These are phyloP conservation scores for Zaprionus taronus DNA, from an alignment of 1,140 invertebrate genomes.

Conservation along the genomic window DNA sequence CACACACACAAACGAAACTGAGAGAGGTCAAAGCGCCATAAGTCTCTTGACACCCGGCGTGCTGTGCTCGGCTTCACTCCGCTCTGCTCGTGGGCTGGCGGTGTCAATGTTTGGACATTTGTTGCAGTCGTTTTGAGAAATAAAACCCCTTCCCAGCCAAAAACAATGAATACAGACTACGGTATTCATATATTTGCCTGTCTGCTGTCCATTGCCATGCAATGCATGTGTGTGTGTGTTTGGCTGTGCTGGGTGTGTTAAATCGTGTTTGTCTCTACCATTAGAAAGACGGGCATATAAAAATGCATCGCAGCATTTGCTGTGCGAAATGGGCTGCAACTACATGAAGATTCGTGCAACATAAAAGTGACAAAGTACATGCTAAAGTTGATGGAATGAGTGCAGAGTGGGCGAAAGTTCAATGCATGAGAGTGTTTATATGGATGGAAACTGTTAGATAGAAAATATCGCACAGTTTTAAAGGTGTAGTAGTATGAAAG, in stretches of 20 bases:
- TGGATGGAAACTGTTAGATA: background rate
- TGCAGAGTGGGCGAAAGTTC: background rate
- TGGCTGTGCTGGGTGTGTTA: conserved; percentile 24
- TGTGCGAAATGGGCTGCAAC: conserved; percentile 1
- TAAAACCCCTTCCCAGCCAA: conserved; percentile 44
- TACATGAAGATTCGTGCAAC: background rate
- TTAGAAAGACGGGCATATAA: conserved; percentile 33
- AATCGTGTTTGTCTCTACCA: conserved; percentile 40
- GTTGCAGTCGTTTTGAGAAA: conserved; percentile 53
- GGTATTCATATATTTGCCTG: conserved; percentile 17
- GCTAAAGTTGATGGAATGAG: background rate
- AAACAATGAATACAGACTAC: conserved; percentile 39
- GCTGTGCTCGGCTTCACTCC: background rate
- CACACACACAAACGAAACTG: conserved; percentile 25
- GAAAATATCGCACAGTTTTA: too few relatives aligned
- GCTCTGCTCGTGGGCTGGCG: conserved; percentile 26
- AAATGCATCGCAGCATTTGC: conserved; percentile 27
- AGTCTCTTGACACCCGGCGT: conserved; percentile 44
- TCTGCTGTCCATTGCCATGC: background rate
- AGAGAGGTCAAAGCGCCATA: conserved; percentile 63
- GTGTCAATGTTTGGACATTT: conserved; percentile 60
- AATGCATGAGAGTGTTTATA: background rate
- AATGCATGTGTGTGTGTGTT: background rate
- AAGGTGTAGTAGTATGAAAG: too few relatives aligned
- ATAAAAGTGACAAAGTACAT: conserved; percentile 7